These are phyloP conservation scores for Entomyzon cyanotis DNA, from an alignment of 2,113 vertebrate species.

Conservation along the genomic window DNA sequence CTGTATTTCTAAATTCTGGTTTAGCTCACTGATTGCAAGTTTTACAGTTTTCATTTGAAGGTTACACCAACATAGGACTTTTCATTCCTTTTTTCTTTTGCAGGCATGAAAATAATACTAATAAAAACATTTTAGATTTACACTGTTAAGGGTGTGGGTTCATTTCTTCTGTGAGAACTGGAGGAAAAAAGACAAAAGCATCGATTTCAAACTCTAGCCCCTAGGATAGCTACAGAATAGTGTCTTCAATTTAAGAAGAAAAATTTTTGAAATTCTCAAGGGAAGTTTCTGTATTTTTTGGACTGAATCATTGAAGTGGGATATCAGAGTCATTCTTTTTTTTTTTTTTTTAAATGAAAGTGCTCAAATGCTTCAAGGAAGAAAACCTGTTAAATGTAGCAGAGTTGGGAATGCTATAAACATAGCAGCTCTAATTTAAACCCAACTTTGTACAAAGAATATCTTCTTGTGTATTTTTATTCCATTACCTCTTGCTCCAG, in stretches of 20 bases:
- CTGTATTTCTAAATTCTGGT: neutral
- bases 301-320: neutral
- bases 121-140: neutral
- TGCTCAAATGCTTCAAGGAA: neutral
- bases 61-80: neutral
- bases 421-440: neutral
- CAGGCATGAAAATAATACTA: neutral
- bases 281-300: neutral
- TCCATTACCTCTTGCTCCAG: neutral
- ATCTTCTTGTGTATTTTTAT: neutral
- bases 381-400: neutral
- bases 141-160: neutral
- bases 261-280: neutral
- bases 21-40: neutral
- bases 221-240: constrained; percentile 8
- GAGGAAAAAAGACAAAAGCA: neutral
- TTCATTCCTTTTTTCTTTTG: neutral
- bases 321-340: neutral
- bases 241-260: constrained; percentile 21
- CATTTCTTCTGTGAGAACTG: neutral
- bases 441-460: neutral
- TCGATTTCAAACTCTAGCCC: constrained; percentile 27
- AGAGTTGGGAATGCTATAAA: neutral
- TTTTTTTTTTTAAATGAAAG: neutral
- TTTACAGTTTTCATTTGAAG: neutral